These are phyloP conservation scores for Tinamus guttatus DNA, from an alignment of 2,113 vertebrate genomes.

Conservation along the genomic window DNA sequence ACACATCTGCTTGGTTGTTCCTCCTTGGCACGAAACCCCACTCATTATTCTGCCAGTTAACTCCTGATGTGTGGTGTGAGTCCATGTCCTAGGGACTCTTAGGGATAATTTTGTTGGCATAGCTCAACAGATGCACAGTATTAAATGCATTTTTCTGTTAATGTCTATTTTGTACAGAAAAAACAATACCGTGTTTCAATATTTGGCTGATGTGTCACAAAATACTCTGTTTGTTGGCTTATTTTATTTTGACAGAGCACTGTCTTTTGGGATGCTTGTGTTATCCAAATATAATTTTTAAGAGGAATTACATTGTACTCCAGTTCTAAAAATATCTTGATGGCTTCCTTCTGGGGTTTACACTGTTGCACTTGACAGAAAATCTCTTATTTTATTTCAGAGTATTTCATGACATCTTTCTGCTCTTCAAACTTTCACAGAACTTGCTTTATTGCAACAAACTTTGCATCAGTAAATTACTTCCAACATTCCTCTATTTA, in stretches of 20 bases:
- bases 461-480: background rate
- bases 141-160: background rate
- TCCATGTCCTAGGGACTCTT: background rate
- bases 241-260: background rate
- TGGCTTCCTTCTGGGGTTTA: background rate
- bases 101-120: background rate
- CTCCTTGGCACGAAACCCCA: background rate
- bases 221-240: background rate
- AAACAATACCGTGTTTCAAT: background rate
- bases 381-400: background rate
- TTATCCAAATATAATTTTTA: background rate
- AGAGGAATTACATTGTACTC: background rate
- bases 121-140: background rate
- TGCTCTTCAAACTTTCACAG: background rate
- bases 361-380: background rate
- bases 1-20: constrained; percentile 11
- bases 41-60: constrained; percentile 25
- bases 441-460: background rate
- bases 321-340: background rate
- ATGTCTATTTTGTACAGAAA: background rate
- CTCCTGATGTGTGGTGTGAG: background rate
- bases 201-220: background rate
- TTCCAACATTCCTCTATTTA: background rate
- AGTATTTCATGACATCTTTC: background rate
- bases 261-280: background rate